Evolutionary conservation across 1,140 invertebrate genomes (phyloP), one percentile per base, ranked within the genome.

Genomic region (Pomacea maculata): DNA sequence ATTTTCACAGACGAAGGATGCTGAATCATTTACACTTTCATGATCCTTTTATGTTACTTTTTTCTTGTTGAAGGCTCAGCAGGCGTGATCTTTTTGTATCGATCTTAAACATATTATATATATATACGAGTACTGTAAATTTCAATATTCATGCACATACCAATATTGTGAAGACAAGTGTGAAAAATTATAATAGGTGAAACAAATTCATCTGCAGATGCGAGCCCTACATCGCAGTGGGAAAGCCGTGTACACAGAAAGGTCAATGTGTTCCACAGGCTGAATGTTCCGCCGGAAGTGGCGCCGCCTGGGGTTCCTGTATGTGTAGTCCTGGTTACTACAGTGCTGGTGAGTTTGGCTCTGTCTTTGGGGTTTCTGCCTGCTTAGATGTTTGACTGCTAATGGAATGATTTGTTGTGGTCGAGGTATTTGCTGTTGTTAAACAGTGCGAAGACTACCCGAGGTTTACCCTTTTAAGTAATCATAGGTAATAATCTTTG

Each of bases 221-320:
- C 67, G 72, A 78, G 55, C 25, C 52, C 65, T 80, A 74, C 52
- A 67, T 80, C 1, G 67, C 54, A 15, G 78, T 79, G n/a, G 82
- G 75, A 7, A 65, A 73, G 45, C 67, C 57, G 55, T 83, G 82
- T 34, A 79, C 54, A 1, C 65, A 75, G 34, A 57, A 71, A 14
- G 79, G 74, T n/a, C 78, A 83, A 75, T 83, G 82, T 83, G 82
- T 83, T 5, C 34, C 67, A 14, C 61, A 78, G 19, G 82, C 82
- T 1, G 72, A 80, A 72, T 83, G 82, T 52, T 71, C 68, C n/a
- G 73, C 74, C 17, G 19, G 17, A 14, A 70, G 29, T 25, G 34
- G 71, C 15, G 70, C 74, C 12, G 75, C 68, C 19, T 80, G 79
- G 74, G 82, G 82, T 19, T 67, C 82, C 5, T 83, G 82, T 45